Base-by-base conservation (phyloP, 2,113 vertebrate genomes). In the Bos indicus region DNA sequence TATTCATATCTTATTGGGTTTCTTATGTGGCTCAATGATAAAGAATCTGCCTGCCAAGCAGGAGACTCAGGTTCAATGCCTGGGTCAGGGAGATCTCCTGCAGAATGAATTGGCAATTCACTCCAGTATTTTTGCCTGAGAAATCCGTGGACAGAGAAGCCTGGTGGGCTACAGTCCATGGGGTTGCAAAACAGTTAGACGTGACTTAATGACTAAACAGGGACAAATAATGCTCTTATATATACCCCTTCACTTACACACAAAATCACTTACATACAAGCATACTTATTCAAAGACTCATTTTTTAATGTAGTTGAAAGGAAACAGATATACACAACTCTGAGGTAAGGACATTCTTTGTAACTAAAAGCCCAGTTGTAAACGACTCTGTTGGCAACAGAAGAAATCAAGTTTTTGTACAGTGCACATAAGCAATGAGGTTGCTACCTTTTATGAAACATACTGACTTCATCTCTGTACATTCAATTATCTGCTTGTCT, bases 401-500 rank as follows among this genome's bases (percentile, higher is more conserved):
- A 93, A 96, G n/a, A 96, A 96, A 96, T 77, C 51, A n/a, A 78
- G 3, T 30, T 62, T 56, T 43, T 30, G 67, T 59, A 92, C 86
- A 67, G 11, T 30, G 15, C 6, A 88, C 0, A 59, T 25, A 40
- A 56, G 56, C 23, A 51, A 25, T 89, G 64, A 97, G 88, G 59
- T 96, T 96, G 67, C 28, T 93, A 88, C 21, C 51, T 98, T 96
- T 40, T 21, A 48, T 59, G 52, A 92, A 81, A 36, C 33, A 95
- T 33, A 48, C 9, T 97, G 26, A 89, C 3, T 78, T 93, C 23
- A 95, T 46, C 46, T 83, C 93, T 95, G 54, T 95, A 74, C n/a
- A 96, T 60, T 0, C 48, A 95, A 85, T 95, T 94, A 80, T 80
- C 33, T 57, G 54, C 95, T 92, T 87, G 94, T 98, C 92, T 98